Evolutionary conservation across 2,797 vertebrate species (phyloP).

Genomic region (Amblyopsis hoosieri): DNA sequence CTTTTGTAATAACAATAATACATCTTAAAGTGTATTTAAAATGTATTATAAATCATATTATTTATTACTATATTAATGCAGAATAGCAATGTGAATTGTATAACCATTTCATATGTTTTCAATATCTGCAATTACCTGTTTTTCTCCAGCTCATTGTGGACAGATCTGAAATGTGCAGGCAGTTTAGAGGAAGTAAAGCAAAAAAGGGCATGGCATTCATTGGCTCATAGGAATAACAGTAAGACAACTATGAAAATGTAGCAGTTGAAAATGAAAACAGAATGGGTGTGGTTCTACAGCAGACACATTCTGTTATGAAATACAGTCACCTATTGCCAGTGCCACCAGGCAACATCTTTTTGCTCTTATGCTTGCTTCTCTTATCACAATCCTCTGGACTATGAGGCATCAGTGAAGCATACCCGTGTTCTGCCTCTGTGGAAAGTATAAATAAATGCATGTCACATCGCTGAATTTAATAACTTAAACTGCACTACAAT

Average conservation of each 20-base stretch:
- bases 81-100: too few species aligned
- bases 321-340: constrained; percentile 80
- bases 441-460: constrained; percentile 2
- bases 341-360: constrained; percentile 75
- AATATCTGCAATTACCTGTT: constrained; percentile 82
- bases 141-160: constrained; percentile 96
- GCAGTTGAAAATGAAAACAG: constrained; percentile 14
- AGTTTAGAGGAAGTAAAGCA: constrained; percentile 1
- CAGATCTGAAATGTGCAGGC: constrained; percentile 76
- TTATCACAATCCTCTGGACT: constrained; percentile 68
- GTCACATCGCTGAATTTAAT: neutral
- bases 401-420: constrained; percentile 84
- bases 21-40: neutral
- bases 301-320: constrained; percentile 46
- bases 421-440: constrained; percentile 92
- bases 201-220: neutral
- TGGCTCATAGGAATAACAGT: too few species aligned
- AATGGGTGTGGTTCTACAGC: constrained; percentile 9
- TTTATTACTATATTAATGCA: too few species aligned
- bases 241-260: neutral
- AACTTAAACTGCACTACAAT: neutral
- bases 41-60: neutral
- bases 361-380: constrained; percentile 78
- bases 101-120: too few species aligned
- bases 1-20: neutral